Evolutionary conservation across 2,113 vertebrate genomes (phyloP).

Genomic region (Ginglymostoma cirratum): DNA sequence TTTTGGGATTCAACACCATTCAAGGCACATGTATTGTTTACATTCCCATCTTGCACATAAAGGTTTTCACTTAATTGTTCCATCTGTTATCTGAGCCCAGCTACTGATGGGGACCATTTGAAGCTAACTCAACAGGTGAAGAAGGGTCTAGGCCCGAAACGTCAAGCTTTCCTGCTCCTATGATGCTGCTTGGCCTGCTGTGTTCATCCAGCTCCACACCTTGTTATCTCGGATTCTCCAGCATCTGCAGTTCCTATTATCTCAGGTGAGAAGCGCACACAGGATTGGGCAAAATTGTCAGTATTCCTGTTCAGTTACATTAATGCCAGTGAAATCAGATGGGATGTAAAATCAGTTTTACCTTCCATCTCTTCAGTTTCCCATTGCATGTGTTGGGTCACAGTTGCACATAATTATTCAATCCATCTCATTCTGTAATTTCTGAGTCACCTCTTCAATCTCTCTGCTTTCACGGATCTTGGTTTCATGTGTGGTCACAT

Average conservation of each 20-base stretch:
- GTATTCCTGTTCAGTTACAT: too few relatives aligned
- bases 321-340: neutral
- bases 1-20: neutral
- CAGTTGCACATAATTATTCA: neutral
- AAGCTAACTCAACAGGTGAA: too few relatives aligned
- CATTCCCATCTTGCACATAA: neutral
- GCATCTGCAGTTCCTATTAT: too few relatives aligned
- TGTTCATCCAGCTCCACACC: too few relatives aligned
- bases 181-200: too few relatives aligned
- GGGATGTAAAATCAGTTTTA: neutral
- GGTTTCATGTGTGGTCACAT: neutral
- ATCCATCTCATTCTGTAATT: neutral
- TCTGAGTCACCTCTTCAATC: neutral
- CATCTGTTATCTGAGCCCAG: neutral
- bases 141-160: too few relatives aligned
- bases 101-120: too few relatives aligned
- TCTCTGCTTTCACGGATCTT: neutral
- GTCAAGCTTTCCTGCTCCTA: too few relatives aligned
- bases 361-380: neutral
- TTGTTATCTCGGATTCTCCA: too few relatives aligned
- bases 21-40: neutral
- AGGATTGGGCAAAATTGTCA: too few relatives aligned
- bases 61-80: neutral
- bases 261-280: too few relatives aligned
- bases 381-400: neutral